These are phyloP conservation scores for Hypothenemus hampei DNA, from an alignment of 1,140 invertebrate species.

Conservation along the genomic window DNA sequence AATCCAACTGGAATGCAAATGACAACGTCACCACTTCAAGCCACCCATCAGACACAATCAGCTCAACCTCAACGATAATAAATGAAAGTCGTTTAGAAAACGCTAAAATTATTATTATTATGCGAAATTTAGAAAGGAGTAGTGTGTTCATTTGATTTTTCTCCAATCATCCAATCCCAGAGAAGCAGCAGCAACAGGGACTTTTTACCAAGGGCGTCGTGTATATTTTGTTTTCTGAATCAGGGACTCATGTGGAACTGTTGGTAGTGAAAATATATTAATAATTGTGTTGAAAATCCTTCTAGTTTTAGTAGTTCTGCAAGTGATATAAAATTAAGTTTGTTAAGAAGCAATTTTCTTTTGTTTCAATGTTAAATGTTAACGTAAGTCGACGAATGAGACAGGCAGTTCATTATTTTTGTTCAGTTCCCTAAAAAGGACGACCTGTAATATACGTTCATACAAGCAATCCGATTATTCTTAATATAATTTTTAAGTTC, in stretches of 20 bases:
- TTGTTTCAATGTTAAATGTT: too few relatives aligned
- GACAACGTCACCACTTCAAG: constrained; percentile 21
- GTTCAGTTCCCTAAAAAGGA: too few relatives aligned
- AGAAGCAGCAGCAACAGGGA: not conserved
- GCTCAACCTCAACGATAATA: constrained; percentile 41
- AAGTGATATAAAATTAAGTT: constrained; percentile 15
- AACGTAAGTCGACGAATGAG: too few relatives aligned
- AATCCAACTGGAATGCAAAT: constrained; percentile 21
- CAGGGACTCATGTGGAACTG: constrained; percentile 2
- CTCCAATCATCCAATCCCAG: not conserved
- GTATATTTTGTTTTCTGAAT: constrained; percentile 1
- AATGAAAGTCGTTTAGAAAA: too few relatives aligned
- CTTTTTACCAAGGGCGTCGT: constrained; percentile 1
- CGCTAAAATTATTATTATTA: too few relatives aligned
- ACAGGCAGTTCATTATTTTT: too few relatives aligned
- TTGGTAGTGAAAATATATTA: not conserved
- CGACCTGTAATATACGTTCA: too few relatives aligned
- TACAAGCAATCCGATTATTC: too few relatives aligned
- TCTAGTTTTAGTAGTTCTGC: constrained; percentile 12
- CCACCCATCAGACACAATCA: constrained; percentile 36
- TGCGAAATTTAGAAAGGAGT: too few relatives aligned
- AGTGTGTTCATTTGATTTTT: too few relatives aligned
- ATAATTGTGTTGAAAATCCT: constrained; percentile 2
- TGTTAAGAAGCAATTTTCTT: not conserved
- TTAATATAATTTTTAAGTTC: too few relatives aligned